Evolutionary conservation across 2,797 vertebrate species (phyloP).

Genomic region (Protonibea diacanthus): DNA sequence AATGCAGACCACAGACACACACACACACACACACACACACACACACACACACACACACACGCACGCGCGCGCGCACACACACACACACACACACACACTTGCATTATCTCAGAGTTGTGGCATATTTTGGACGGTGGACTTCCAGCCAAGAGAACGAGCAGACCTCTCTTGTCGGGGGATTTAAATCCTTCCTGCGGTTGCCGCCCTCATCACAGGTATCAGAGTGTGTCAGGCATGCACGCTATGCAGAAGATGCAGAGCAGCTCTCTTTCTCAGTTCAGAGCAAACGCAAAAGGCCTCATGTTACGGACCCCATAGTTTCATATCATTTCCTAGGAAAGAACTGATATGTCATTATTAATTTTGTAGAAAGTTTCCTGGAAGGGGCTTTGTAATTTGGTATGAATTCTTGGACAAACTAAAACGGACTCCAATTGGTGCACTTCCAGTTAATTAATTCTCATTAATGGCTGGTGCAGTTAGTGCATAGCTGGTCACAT

Average conservation of each 20-base stretch:
- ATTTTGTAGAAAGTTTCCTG: neutral
- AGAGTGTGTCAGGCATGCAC: neutral
- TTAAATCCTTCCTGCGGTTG: neutral
- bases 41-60: slow-evolving; percentile 46
- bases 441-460: slow-evolving; percentile 18
- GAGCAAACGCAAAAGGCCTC: too few relatives aligned
- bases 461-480: slow-evolving; percentile 7
- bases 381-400: neutral
- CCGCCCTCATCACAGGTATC: slow-evolving; percentile 8
- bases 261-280: neutral
- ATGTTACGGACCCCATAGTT: neutral
- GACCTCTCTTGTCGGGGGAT: neutral
- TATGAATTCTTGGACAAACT: neutral
- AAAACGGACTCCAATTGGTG: neutral
- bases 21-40: slow-evolving; percentile 45
- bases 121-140: slow-evolving; percentile 41
- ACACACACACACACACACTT: slow-evolving; percentile 52
- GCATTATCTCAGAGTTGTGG: slow-evolving; percentile 62
- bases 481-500: neutral
- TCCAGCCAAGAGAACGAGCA: neutral
- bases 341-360: neutral
- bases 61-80: slow-evolving; percentile 42
- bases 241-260: slow-evolving; percentile 21
- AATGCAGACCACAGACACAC: slow-evolving; percentile 76
- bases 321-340: neutral